Conservation (phyloP, 2,797 vertebrate species). For the Morus bassanus region DNA sequence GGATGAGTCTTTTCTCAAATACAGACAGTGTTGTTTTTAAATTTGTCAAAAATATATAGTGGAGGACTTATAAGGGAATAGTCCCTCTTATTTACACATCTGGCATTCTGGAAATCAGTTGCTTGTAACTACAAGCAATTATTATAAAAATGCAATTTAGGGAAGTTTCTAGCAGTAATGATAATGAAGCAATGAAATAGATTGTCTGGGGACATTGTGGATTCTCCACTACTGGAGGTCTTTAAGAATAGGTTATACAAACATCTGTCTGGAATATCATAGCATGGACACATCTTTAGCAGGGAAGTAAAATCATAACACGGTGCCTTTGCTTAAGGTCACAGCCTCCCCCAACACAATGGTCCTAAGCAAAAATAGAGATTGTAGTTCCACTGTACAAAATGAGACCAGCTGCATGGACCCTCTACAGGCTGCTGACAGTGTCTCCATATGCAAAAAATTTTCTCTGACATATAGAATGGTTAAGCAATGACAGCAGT, state of each 20-base stretch:
- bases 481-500: background rate
- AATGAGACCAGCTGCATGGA: background rate
- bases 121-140: slow-evolving; percentile 10
- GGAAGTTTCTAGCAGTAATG: slow-evolving; percentile 9
- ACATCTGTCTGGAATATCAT: slow-evolving; percentile 22
- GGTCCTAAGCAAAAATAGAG: background rate
- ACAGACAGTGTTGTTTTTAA: background rate
- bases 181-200: slow-evolving; percentile 46
- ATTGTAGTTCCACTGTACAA: background rate
- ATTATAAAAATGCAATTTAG: slow-evolving; percentile 17
- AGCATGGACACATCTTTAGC: background rate
- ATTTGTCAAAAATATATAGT: background rate
- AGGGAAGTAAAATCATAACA: background rate
- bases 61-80: background rate
- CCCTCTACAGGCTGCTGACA: background rate
- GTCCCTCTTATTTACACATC: slow-evolving; percentile 2
- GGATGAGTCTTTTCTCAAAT: background rate
- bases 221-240: slow-evolving; percentile 24
- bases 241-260: slow-evolving; percentile 31
- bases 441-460: background rate
- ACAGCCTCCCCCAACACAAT: background rate
- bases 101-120: background rate
- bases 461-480: background rate
- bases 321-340: slow-evolving; percentile 25
- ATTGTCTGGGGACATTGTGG: slow-evolving; percentile 35